Evolutionary conservation across 2,113 vertebrate genomes (phyloP).

Genomic region (Psammodynastes pulverulentus): DNA sequence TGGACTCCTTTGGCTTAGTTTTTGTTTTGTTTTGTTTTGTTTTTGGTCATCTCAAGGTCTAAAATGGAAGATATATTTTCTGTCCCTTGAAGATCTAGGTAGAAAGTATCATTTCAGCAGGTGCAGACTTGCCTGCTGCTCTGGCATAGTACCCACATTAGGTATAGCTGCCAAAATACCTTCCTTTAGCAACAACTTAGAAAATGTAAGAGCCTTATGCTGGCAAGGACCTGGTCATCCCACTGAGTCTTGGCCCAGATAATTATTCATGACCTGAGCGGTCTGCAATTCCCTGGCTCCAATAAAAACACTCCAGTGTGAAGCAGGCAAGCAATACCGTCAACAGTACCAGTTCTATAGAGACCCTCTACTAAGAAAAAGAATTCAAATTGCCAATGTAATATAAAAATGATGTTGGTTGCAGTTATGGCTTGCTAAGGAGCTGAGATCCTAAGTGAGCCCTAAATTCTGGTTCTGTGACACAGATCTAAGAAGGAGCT

Average conservation of each 20-base stretch:
- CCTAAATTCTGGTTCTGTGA: neutral
- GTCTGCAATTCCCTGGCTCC: neutral
- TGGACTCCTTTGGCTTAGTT: neutral
- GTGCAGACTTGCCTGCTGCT: neutral
- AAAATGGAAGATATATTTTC: neutral
- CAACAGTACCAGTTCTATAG: neutral
- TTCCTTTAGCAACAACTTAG: neutral
- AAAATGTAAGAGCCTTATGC: neutral
- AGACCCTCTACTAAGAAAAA: neutral
- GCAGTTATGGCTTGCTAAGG: neutral
- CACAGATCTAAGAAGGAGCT: neutral
- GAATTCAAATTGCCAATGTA: neutral
- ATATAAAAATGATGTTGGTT: neutral
- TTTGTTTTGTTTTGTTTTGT: neutral
- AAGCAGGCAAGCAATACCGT: neutral
- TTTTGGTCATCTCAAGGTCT: neutral
- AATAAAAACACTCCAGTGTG: neutral
- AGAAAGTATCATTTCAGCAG: conserved; percentile 1
- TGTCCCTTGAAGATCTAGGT: neutral
- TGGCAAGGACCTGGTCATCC: neutral
- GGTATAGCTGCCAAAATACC: neutral
- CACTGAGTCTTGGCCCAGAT: neutral
- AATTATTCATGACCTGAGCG: neutral
- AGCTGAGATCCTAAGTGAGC: too few species aligned
- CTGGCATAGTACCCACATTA: neutral